Conservation (phyloP, 2,797 vertebrate genomes). For the Aulostomus chinensis region DNA sequence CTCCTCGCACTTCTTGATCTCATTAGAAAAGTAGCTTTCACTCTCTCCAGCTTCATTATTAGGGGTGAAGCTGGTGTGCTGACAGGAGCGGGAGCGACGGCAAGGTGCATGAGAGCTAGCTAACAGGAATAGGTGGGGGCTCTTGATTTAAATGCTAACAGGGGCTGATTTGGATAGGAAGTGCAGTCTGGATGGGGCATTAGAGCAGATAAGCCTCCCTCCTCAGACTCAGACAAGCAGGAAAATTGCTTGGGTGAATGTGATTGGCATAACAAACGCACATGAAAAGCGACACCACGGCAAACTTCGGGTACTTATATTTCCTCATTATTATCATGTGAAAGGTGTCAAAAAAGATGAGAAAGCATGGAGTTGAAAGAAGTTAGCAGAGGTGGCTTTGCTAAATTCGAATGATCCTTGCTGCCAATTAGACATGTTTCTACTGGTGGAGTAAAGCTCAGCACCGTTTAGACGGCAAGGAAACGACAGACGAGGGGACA, state of each 20-base stretch:
- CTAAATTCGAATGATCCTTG: slow-evolving; percentile 66
- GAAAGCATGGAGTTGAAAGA: slow-evolving; percentile 14
- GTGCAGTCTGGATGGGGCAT: slow-evolving; percentile 49
- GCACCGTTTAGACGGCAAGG: slow-evolving; percentile 47
- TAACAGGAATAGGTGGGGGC: slow-evolving; percentile 25
- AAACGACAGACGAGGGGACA: slow-evolving; percentile 36
- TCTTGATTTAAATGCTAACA: slow-evolving; percentile 73
- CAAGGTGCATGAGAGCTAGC: slow-evolving; percentile 20
- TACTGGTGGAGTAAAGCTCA: slow-evolving; percentile 38
- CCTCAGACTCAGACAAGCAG: slow-evolving; percentile 71
- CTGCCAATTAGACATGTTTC: slow-evolving; percentile 70
- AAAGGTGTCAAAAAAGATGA: slow-evolving; percentile 38
- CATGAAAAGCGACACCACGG: slow-evolving; percentile 8
- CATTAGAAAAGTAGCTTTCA: slow-evolving; percentile 51
- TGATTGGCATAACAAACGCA: slow-evolving; percentile 67
- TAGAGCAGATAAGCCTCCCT: slow-evolving; percentile 72
- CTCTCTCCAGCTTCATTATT: slow-evolving; percentile 7
- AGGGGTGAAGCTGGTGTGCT: slow-evolving; percentile 17
- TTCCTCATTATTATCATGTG: slow-evolving; percentile 59
- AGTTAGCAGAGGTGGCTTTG: slow-evolving; percentile 32
- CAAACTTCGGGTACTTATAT: slow-evolving; percentile 54
- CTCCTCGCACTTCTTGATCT: slow-evolving; percentile 50
- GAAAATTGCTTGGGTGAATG: slow-evolving; percentile 75
- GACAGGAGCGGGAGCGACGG: slow-evolving; percentile 23
- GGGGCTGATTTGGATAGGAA: slow-evolving; percentile 53